Percentiles rank a stretch among this genome's conserved stretches.
These are phyloP conservation scores for Syngnathus scovelli DNA, from an alignment of 2,113 vertebrate genomes.

Conservation along the genomic window DNA sequence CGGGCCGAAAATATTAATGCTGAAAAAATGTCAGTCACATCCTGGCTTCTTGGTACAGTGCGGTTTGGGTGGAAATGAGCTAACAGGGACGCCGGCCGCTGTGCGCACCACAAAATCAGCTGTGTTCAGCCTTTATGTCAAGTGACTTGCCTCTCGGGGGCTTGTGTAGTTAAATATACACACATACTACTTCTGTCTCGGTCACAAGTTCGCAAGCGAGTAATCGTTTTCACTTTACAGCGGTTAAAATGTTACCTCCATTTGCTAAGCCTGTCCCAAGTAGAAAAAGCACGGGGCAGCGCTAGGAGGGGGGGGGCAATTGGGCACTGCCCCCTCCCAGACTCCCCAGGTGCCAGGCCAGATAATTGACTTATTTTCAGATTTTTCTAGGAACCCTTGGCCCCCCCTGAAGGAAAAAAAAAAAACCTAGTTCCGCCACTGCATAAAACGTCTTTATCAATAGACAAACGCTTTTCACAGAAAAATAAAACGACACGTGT, in stretches of 20 bases:
- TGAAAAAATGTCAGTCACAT: constrained; percentile 10
- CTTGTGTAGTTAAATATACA: neutral
- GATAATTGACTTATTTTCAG: no score
- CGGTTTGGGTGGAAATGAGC: neutral
- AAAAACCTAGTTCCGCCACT: no score
- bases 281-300: no score
- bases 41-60: neutral
- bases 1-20: constrained; percentile 36
- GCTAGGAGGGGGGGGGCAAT: no score
- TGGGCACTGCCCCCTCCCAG: no score
- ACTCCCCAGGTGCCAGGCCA: no score
- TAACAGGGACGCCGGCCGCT: neutral
- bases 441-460: neutral
- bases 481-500: no score
- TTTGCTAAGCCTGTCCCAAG: neutral
- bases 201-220: neutral
- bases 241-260: neutral
- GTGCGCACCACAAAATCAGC: neutral
- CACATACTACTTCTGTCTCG: neutral
- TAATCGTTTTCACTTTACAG: neutral
- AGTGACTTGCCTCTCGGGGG: neutral
- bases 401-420: no score
- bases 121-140: neutral
- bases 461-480: neutral
- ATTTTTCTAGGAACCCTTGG: no score